Conservation (phyloP, 2,888 invertebrate genomes). For the Hymenopus coronatus region DNA sequence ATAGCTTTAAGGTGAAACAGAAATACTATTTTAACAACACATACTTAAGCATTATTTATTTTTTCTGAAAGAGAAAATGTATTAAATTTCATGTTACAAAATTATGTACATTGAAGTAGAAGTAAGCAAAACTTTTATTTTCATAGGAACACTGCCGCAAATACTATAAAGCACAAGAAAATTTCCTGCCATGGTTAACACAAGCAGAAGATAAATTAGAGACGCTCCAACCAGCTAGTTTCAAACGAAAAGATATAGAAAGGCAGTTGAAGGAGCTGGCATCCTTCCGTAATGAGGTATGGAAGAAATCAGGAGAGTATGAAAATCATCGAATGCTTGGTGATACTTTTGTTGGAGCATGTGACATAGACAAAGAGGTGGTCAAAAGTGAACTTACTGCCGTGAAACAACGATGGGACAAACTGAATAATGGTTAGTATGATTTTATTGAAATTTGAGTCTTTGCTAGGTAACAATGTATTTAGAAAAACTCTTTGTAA, state of each 20-base stretch:
- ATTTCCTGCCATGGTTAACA: conserved; percentile 84
- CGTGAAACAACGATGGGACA: conserved; percentile 88
- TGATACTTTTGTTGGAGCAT: conserved; percentile 81
- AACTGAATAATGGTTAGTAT: conserved; percentile 72
- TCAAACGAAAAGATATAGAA: conserved; percentile 83
- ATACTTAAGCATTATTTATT: too few relatives aligned
- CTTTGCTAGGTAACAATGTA: neutral
- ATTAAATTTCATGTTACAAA: too few relatives aligned
- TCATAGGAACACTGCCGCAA: conserved; percentile 78
- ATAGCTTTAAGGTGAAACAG: too few relatives aligned
- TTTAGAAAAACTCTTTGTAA: neutral
- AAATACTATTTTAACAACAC: too few relatives aligned
- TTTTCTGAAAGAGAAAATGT: too few relatives aligned
- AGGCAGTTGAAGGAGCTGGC: conserved; percentile 85
- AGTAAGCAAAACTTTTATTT: neutral
- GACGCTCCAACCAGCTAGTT: conserved; percentile 71
- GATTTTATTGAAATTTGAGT: conserved; percentile 33
- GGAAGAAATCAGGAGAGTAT: conserved; percentile 91
- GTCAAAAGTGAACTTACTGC: conserved; percentile 77
- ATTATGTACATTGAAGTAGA: too few relatives aligned
- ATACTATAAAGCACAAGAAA: conserved; percentile 80
- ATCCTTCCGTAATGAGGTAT: conserved; percentile 86
- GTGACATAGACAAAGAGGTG: conserved; percentile 88
- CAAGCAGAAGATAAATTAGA: conserved; percentile 83
- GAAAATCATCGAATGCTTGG: conserved; percentile 84